Percentiles rank a stretch among this genome's conserved stretches.
Evolutionary conservation across 2,888 invertebrate species (phyloP).

Genomic region (Alloscopus bannaensis): DNA sequence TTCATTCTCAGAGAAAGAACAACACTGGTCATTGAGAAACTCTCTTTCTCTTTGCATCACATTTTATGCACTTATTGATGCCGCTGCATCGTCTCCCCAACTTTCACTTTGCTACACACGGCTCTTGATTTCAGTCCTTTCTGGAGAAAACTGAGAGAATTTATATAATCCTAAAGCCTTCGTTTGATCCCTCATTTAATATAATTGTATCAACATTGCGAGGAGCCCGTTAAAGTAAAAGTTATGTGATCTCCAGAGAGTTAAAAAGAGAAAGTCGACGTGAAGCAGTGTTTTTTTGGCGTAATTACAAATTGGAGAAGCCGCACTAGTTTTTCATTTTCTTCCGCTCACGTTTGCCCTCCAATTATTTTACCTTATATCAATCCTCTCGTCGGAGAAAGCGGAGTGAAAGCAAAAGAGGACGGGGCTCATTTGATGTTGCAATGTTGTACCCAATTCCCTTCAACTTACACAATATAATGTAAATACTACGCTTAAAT

Average conservation of each 20-base stretch:
- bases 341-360: too few species aligned
- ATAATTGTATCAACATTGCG: background rate
- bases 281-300: background rate
- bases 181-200: background rate
- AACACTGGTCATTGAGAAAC: background rate
- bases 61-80: too few species aligned
- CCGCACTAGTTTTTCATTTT: slow-evolving; percentile 26
- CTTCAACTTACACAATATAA: too few species aligned
- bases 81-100: too few species aligned
- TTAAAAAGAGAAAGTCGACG: slow-evolving; percentile 1
- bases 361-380: too few species aligned
- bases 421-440: background rate
- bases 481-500: too few species aligned
- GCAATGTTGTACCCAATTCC: too few species aligned
- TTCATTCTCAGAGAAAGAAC: background rate
- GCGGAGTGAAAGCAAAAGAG: too few species aligned
- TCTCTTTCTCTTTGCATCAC: background rate
- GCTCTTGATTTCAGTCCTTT: background rate
- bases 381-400: too few species aligned
- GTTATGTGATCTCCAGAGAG: background rate
- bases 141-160: background rate
- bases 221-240: background rate
- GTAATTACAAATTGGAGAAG: slow-evolving; percentile 15
- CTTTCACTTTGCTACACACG: background rate
- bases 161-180: background rate